Percentiles rank a stretch among this genome's conserved stretches.
Conservation (phyloP, 2,113 vertebrate genomes). For the Andinoacara biseriatus region DNA sequence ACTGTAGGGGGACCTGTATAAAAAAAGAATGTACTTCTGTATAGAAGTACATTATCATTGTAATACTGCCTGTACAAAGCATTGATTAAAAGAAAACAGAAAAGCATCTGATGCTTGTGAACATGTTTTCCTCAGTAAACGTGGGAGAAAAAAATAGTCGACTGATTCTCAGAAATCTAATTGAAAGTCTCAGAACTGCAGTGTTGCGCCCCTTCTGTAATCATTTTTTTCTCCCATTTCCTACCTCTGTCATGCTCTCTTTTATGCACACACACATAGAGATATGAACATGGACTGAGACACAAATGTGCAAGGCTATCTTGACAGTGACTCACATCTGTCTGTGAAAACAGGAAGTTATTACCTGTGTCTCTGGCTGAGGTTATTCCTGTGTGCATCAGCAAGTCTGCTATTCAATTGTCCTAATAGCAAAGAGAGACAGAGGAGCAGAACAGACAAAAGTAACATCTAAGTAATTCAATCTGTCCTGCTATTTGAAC, state of each 20-base stretch:
- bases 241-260: neutral
- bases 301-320: neutral
- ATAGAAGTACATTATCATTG: neutral
- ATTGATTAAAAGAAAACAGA: neutral
- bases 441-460: neutral
- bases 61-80: neutral
- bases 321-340: conserved; percentile 50
- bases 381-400: conserved; percentile 23
- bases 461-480: neutral
- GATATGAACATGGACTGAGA: neutral
- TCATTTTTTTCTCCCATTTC: neutral
- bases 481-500: neutral
- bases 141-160: neutral
- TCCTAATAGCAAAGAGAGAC: neutral
- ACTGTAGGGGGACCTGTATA: neutral
- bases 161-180: neutral
- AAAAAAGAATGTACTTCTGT: neutral
- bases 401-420: conserved; percentile 2
- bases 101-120: neutral
- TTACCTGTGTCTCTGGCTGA: conserved; percentile 44
- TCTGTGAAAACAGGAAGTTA: conserved; percentile 58
- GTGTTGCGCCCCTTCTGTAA: neutral
- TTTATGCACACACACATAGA: neutral
- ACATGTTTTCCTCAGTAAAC: neutral
- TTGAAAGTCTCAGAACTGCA: conserved; percentile 2